Evolutionary conservation across 2,113 vertebrate genomes (phyloP), one percentile per base, ranked within the genome.

Genomic region (Pica pica): DNA sequence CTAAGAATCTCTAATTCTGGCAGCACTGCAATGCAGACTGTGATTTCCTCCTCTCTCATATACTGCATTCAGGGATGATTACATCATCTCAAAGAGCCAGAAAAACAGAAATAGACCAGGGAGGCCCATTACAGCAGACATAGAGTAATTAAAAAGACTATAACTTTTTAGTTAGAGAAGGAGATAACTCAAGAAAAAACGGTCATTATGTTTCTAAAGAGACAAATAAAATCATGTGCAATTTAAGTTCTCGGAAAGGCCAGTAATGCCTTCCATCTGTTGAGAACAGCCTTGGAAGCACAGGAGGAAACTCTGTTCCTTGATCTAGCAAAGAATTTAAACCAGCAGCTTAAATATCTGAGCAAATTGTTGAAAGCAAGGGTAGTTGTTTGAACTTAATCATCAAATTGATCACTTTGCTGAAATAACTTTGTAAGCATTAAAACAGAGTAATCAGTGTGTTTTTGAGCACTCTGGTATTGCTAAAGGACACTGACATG

Each of bases 221-320:
- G 68, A 83, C 52, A 94, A 95, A 95, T 93, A 96, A 96, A 93
- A 93, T 91, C 61, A 83, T 55, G 61, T 82, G 81, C 74, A 93
- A 91, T 93, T 94, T 89, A 87, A 82, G 37, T 96, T 93, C 89
- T 95, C 53, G 5, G 91, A 94, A 94, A 89, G 68, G 42, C 88
- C 63, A 61, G 74, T 93, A 97, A 95, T 55, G 49, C 50, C 89
- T 97, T 94, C 91, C 91, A 96, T 95, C 84, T 95, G 93, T 90
- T 61, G 63, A 74, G 82, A 64, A 80, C 35, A 63, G 52, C 47
- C 52, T 50, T 88, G 65, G 84, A 93, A 96, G 35, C 75, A 83
- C 6, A 80, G 59, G 33, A 78, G 31, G 35, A 90, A 91, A 69
- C 24, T 49, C 59, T 65, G 33, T 13, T 91, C 70, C 82, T 83